These are phyloP conservation scores for Torymus auratus DNA, from an alignment of 2,888 invertebrate species.

Conservation along the genomic window DNA sequence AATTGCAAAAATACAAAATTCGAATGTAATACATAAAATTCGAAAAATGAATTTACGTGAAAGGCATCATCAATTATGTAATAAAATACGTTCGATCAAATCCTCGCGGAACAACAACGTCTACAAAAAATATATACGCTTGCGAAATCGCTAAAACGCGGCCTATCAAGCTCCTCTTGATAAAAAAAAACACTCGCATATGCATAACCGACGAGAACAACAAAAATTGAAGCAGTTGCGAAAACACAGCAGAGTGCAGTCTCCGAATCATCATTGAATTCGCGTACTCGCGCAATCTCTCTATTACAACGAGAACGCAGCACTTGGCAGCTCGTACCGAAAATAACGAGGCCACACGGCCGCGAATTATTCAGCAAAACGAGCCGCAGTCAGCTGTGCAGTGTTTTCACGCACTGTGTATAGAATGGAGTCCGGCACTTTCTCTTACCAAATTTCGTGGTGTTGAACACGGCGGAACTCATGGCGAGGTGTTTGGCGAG, in stretches of 20 bases:
- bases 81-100: slow-evolving; percentile 10
- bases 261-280: too few species aligned
- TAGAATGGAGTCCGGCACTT: not conserved
- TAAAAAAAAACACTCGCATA: too few species aligned
- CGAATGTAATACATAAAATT: too few species aligned
- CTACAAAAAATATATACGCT: not conserved
- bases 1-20: too few species aligned
- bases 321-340: not conserved
- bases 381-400: too few species aligned
- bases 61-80: slow-evolving; percentile 29
- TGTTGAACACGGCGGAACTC: slow-evolving; percentile 22
- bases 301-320: too few species aligned
- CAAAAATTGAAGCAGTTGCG: too few species aligned
- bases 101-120: not conserved
- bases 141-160: not conserved
- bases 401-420: not conserved
- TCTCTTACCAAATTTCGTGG: slow-evolving; percentile 43
- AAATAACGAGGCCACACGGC: not conserved
- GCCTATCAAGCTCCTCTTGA: too few species aligned
- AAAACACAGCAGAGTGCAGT: too few species aligned
- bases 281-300: too few species aligned
- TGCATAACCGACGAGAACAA: too few species aligned
- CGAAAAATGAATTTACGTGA: not conserved
- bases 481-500: slow-evolving; percentile 4
- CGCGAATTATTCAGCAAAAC: slow-evolving; percentile 10